Conservation (phyloP, 2,888 invertebrate species). For the Dorcus parallelipipedus region DNA sequence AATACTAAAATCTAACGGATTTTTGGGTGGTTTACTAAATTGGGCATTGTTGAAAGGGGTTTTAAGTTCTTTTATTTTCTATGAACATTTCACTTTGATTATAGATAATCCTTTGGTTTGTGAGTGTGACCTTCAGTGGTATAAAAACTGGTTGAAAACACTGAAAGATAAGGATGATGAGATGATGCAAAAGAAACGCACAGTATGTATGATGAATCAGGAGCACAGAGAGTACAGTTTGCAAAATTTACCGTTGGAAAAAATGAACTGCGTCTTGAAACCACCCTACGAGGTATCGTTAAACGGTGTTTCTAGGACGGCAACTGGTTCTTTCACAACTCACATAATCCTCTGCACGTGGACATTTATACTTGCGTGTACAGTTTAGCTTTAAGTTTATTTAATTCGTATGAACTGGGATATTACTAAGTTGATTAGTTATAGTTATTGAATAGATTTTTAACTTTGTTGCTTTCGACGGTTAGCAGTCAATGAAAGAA, state of each 20-base stretch:
- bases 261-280: conserved; percentile 79
- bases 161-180: conserved; percentile 80
- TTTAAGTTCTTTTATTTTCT: too few species aligned
- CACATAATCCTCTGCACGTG: conserved; percentile 15
- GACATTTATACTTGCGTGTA: conserved; percentile 20
- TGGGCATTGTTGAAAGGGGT: too few species aligned
- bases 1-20: too few species aligned
- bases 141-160: conserved; percentile 75
- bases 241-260: conserved; percentile 75
- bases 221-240: conserved; percentile 82
- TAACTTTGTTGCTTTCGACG: not conserved
- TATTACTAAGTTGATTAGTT: not conserved
- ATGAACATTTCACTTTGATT: conserved; percentile 16
- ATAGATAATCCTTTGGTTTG: conserved; percentile 86
- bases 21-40: too few species aligned
- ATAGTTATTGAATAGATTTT: not conserved
- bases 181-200: conserved; percentile 83
- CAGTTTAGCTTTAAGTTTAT: conserved; percentile 23
- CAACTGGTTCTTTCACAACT: conserved; percentile 6
- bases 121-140: conserved; percentile 86
- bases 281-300: conserved; percentile 26
- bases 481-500: not conserved
- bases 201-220: conserved; percentile 74
- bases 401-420: not conserved
- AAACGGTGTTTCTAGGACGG: conserved; percentile 29